Conservation (phyloP, 2,888 invertebrate species). For the Xanthorhoe spadicearia region DNA sequence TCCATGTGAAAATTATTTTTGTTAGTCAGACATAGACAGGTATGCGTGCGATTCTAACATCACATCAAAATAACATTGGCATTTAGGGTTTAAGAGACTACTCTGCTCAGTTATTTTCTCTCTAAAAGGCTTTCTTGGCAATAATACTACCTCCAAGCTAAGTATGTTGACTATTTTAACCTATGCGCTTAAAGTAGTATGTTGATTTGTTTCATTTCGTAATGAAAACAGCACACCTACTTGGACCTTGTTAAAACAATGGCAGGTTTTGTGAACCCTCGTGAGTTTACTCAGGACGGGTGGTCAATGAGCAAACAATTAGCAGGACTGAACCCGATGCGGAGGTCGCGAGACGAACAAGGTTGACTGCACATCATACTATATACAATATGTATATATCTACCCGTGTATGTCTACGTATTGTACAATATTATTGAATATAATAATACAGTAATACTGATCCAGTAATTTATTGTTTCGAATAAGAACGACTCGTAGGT, state of each 20-base stretch:
- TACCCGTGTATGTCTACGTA: no score
- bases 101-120: no score
- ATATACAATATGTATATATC: background rate
- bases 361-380: constrained; percentile 3
- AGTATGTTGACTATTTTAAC: constrained; percentile 3
- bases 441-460: no score
- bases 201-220: constrained; percentile 23
- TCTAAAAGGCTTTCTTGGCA: no score
- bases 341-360: background rate
- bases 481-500: constrained; percentile 3
- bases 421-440: no score
- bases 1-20: no score
- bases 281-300: constrained; percentile 31
- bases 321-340: constrained; percentile 33
- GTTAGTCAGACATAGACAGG: no score
- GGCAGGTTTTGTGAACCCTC: constrained; percentile 33
- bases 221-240: constrained; percentile 11
- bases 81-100: no score
- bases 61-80: no score
- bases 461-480: constrained; percentile 31
- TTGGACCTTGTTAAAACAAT: constrained; percentile 36
- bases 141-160: background rate
- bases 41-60: no score
- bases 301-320: constrained; percentile 52
- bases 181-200: background rate